phyloP scores from a whole-genome alignment of 2,888 invertebrate species.

The Tenthredo amoena region DNA sequence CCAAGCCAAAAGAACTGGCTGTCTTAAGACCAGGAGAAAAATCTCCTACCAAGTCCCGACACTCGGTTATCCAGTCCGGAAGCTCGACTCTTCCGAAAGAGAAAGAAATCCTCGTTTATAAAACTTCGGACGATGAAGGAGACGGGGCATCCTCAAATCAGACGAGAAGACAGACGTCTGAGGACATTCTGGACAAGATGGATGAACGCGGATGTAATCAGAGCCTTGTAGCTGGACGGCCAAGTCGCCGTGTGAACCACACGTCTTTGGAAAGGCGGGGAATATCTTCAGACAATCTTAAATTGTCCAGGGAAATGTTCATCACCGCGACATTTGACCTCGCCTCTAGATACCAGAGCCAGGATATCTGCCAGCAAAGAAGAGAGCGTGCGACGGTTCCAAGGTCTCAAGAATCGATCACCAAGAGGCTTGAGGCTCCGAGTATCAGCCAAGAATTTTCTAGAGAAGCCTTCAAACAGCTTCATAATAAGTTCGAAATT shows the following conservation, averaged over 20 bases:
- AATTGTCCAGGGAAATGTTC: constrained; percentile 60
- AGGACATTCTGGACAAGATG: constrained; percentile 68
- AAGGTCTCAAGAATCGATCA: constrained; percentile 7
- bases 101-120: constrained; percentile 26
- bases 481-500: constrained; percentile 71
- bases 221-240: not conserved
- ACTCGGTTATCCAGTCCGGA: constrained; percentile 30
- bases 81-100: constrained; percentile 49
- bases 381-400: not conserved
- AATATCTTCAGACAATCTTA: constrained; percentile 72
- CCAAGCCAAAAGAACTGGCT: constrained; percentile 35
- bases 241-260: constrained; percentile 54
- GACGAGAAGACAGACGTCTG: constrained; percentile 68
- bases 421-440: constrained; percentile 36
- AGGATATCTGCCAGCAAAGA: constrained; percentile 46
- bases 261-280: constrained; percentile 68
- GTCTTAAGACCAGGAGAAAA: constrained; percentile 54
- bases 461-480: constrained; percentile 68
- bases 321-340: constrained; percentile 59
- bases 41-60: constrained; percentile 58
- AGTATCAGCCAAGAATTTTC: constrained; percentile 44
- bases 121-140: constrained; percentile 55
- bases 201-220: constrained; percentile 54
- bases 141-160: not conserved
- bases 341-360: constrained; percentile 61